Evolutionary conservation across 2,113 vertebrate genomes (phyloP).

Genomic region (Sinocyclocheilus grahami): DNA sequence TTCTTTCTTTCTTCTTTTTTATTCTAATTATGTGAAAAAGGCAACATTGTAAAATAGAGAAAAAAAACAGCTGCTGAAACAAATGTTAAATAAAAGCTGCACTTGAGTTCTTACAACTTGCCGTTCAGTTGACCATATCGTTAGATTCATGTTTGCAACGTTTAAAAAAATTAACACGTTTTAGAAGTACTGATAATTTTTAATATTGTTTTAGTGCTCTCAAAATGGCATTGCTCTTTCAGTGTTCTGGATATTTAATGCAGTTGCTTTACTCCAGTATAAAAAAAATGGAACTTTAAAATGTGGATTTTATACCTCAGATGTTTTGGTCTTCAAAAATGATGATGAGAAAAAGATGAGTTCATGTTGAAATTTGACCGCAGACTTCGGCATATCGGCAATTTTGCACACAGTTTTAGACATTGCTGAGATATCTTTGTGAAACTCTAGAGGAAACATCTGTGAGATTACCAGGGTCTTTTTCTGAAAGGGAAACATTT

Average conservation of each 20-base stretch:
- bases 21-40: background rate
- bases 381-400: background rate
- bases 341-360: background rate
- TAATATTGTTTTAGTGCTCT: background rate
- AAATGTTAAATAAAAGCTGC: background rate
- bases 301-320: background rate
- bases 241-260: background rate
- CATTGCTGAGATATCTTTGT: background rate
- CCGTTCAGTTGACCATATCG: too few relatives aligned
- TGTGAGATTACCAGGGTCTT: background rate
- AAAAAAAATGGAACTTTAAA: too few relatives aligned
- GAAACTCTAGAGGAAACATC: background rate
- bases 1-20: background rate
- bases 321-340: conserved; percentile 4
- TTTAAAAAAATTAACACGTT: background rate
- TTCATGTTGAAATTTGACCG: background rate
- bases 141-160: background rate
- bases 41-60: background rate
- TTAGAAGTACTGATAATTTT: too few relatives aligned
- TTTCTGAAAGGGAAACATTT: background rate
- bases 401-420: background rate
- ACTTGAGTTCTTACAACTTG: too few relatives aligned
- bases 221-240: background rate
- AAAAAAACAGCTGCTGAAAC: background rate
- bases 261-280: too few relatives aligned